Conservation (phyloP, 2,888 invertebrate genomes). For the Tenthredo livida region DNA sequence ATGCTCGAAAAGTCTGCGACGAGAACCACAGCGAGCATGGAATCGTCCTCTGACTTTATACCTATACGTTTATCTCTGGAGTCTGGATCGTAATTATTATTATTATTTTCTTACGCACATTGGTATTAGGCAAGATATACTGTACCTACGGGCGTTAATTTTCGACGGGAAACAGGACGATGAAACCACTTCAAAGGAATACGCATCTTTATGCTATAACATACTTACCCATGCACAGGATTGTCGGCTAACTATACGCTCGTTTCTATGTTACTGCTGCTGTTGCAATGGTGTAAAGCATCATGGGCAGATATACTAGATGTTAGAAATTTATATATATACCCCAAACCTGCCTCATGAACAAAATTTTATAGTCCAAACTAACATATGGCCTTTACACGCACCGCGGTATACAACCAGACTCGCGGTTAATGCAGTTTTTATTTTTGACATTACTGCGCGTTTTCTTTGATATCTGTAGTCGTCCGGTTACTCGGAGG, state of each 20-base stretch:
- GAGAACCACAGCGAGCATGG: constrained; percentile 24
- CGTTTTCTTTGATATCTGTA: neutral
- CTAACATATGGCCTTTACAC: constrained; percentile 24
- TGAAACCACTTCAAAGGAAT: constrained; percentile 66
- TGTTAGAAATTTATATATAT: constrained; percentile 22
- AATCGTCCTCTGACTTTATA: constrained; percentile 7
- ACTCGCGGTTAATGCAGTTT: neutral
- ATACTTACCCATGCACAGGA: neutral
- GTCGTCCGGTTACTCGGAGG: neutral
- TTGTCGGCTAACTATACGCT: constrained; percentile 23
- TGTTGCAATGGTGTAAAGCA: neutral
- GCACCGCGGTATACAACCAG: constrained; percentile 10
- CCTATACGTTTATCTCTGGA: constrained; percentile 51
- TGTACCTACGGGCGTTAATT: constrained; percentile 55
- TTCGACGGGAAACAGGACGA: constrained; percentile 57
- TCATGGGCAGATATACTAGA: neutral
- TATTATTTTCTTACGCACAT: constrained; percentile 51
- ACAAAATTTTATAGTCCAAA: constrained; percentile 7
- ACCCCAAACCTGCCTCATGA: neutral
- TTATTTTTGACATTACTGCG: neutral
- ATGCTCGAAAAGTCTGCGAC: constrained; percentile 24
- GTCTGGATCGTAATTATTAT: constrained; percentile 52
- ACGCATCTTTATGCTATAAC: neutral
- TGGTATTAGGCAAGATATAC: constrained; percentile 52
- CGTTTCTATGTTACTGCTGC: neutral